phyloP scores from a whole-genome alignment of 2,113 vertebrate species.

The Archilochus colubris region DNA sequence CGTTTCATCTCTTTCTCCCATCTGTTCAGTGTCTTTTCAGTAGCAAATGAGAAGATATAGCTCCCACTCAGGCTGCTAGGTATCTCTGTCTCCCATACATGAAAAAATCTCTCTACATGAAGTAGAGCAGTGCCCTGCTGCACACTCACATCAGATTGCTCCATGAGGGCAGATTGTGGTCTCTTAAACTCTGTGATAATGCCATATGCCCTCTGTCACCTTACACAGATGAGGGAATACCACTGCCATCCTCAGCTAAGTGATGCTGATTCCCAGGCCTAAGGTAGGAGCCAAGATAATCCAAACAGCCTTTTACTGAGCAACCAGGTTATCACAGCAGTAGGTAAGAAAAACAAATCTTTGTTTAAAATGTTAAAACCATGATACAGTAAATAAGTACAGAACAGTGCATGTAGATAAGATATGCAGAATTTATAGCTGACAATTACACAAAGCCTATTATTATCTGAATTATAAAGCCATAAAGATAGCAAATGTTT shows the following conservation, averaged over 20 bases:
- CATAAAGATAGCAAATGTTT: neutral
- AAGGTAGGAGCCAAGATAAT: neutral
- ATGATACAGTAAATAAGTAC: neutral
- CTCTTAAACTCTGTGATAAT: neutral
- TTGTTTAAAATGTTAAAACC: neutral
- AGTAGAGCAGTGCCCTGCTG: neutral
- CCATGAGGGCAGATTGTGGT: neutral
- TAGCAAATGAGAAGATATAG: neutral
- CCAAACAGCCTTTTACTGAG: neutral
- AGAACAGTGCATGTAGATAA: neutral
- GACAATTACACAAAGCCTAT: neutral
- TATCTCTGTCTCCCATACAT: neutral
- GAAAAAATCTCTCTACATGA: neutral
- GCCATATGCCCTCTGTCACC: neutral
- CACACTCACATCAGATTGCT: neutral
- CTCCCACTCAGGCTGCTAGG: slow-evolving; percentile 17
- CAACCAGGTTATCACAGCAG: neutral
- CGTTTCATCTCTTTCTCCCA: slow-evolving; percentile 40
- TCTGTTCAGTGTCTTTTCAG: slow-evolving; percentile 51
- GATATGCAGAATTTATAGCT: neutral
- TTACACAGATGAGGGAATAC: neutral
- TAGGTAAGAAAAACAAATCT: neutral
- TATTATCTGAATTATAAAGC: neutral
- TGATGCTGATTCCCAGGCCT: neutral
- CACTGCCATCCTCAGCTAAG: neutral